Evolutionary conservation across 2,797 vertebrate species (phyloP), one percentile per base, ranked within the genome.

Genomic region (Tenualosa ilisha): DNA sequence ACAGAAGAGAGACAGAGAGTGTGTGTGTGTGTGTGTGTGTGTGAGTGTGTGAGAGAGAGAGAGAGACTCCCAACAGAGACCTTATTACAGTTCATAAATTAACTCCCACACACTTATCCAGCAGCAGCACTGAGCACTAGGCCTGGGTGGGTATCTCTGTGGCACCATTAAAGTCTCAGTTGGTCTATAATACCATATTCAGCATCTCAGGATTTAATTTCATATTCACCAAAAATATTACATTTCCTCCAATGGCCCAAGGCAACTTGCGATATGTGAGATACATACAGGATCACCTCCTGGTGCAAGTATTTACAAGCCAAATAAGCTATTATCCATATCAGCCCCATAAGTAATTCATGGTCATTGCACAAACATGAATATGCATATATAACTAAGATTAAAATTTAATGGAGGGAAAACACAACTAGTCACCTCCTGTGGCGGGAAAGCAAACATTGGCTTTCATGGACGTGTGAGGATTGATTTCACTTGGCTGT

Each of bases 21-120:
- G 56, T 11, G 15, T 20, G 56, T 5, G 56, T 5, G 56, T 5
- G 53, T 3, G 53, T 1, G 53, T 1, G 53, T 1, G 53, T 3
- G 53, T 37, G 65, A 37, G 12, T 40, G 81, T 2, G 22, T 3
- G 22, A 22, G 22, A 20, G n/a, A 26, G 26, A 31, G 26, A 15
- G 65, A 43, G 15, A 79, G 81, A 81, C 51, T 84, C 81, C 84
- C 85, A 82, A 87, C 83, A 84, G 92, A 90, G 91, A 90, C 88
- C 85, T 86, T 86, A 83, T 91, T 90, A 90, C 91, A 91, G 89
- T 86, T 88, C 91, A 94, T 91, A 93, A 94, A 94, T 94, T 91
- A 91, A 89, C 89, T 87, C 89, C 88, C 86, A 91, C 89, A 89
- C 90, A 92, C 37, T 46, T 79, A 20, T 43, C 37, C 68, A 46